Conservation (phyloP, 2,113 vertebrate genomes). For the Dipodomys stephensi region DNA sequence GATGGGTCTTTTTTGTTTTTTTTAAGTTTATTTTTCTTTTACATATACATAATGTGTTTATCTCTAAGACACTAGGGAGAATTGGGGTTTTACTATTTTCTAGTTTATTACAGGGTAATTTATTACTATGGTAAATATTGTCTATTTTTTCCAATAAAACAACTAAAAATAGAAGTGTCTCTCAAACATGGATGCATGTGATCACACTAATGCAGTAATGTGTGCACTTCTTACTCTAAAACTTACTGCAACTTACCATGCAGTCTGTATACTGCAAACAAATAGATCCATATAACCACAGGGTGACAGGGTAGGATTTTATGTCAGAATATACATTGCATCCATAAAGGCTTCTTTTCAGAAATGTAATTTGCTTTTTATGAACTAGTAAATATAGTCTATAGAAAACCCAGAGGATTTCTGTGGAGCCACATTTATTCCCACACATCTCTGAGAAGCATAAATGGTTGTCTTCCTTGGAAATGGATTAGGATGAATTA, state of each 20-base stretch:
- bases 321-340: constrained; percentile 76
- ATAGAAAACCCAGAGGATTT: constrained; percentile 93
- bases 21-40: constrained; percentile 30
- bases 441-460: constrained; percentile 95
- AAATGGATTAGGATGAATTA: constrained; percentile 98
- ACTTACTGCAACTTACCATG: constrained; percentile 66
- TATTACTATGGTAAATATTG: constrained; percentile 68
- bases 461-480: constrained; percentile 97
- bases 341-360: constrained; percentile 81
- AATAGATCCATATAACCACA: constrained; percentile 56
- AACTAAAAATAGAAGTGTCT: constrained; percentile 72
- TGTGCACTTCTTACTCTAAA: constrained; percentile 74
- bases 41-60: constrained; percentile 54
- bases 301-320: constrained; percentile 64
- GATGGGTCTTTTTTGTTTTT: too few species aligned
- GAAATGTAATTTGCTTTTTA: constrained; percentile 95
- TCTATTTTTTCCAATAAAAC: constrained; percentile 68
- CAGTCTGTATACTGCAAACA: constrained; percentile 45
- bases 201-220: constrained; percentile 70
- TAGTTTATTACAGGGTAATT: constrained; percentile 71
- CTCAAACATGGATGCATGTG: constrained; percentile 61
- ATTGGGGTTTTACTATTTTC: constrained; percentile 58
- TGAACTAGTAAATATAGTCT: constrained; percentile 96
- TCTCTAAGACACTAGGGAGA: constrained; percentile 62
- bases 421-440: constrained; percentile 94